Conservation (phyloP, 2,113 vertebrate genomes). For the Ammodytes marinus region DNA sequence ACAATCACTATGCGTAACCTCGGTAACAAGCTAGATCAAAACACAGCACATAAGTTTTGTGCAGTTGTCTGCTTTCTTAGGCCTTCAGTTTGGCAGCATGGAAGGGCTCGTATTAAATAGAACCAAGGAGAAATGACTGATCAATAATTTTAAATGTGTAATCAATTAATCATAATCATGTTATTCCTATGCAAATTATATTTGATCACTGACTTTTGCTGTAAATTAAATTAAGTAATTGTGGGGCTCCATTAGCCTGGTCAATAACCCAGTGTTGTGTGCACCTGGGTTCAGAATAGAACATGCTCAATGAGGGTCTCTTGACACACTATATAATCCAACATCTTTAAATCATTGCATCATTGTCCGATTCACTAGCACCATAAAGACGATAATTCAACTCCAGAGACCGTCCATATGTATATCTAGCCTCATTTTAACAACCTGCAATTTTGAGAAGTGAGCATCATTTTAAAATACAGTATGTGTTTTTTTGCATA, state of each 20-base stretch:
- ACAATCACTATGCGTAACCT: background rate
- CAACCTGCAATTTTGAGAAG: constrained; percentile 11
- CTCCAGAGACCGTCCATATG: background rate
- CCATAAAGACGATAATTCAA: background rate
- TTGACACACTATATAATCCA: background rate
- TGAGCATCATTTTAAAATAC: background rate
- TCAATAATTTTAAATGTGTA: constrained; percentile 18
- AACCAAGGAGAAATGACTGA: constrained; percentile 8
- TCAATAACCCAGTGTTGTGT: constrained; percentile 54
- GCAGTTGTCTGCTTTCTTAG: constrained; percentile 39
- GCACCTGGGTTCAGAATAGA: constrained; percentile 25
- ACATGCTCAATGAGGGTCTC: constrained; percentile 6
- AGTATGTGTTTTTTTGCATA: background rate
- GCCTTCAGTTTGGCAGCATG: constrained; percentile 4
- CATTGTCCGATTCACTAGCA: background rate
- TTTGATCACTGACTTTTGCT: constrained; percentile 34
- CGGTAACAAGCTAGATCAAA: constrained; percentile 10
- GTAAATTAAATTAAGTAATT: constrained; percentile 44
- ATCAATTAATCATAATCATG: constrained; percentile 21
- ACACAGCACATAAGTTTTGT: background rate
- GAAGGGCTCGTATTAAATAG: constrained; percentile 23
- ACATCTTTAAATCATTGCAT: background rate
- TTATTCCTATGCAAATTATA: constrained; percentile 37
- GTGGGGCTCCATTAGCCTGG: constrained; percentile 45
- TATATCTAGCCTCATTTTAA: constrained; percentile 18